Percentiles rank a stretch among this genome's conserved stretches.
Evolutionary conservation across 1,140 invertebrate species (phyloP).

Genomic region (Dendrolimus kikuchii): DNA sequence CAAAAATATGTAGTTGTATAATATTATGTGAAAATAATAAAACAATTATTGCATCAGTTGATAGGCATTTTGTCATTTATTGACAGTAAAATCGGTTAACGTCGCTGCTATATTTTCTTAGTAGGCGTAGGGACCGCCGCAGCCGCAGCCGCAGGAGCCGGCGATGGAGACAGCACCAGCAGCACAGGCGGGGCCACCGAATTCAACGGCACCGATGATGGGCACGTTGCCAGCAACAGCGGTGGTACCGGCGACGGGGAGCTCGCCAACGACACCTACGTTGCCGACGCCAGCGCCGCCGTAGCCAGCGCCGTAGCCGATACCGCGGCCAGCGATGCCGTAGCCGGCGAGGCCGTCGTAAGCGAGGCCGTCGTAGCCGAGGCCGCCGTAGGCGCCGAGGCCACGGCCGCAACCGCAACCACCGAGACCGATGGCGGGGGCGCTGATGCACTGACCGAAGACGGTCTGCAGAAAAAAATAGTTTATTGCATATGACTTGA

Average conservation of each 20-base stretch:
- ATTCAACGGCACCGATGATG: slow-evolving; percentile 4
- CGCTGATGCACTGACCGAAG: not conserved
- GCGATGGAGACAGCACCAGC: slow-evolving; percentile 9
- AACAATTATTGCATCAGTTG: too few species aligned
- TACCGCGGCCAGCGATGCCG: not conserved
- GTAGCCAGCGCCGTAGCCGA: slow-evolving; percentile 16
- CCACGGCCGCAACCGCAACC: not conserved
- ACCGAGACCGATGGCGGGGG: not conserved
- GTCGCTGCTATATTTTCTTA: not conserved
- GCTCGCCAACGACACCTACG: slow-evolving; percentile 31
- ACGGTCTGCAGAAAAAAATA: not conserved
- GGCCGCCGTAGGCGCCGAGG: too few species aligned
- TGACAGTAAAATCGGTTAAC: too few species aligned
- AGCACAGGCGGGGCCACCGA: slow-evolving; percentile 1
- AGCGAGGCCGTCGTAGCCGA: not conserved
- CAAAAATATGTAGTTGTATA: too few species aligned
- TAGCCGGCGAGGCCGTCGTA: not conserved
- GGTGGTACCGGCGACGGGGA: slow-evolving; percentile 25
- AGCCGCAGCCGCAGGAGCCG: slow-evolving; percentile 7
- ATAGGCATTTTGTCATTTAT: too few species aligned
- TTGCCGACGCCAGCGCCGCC: slow-evolving; percentile 33
- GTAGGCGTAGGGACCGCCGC: slow-evolving; percentile 1
- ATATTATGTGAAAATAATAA: too few species aligned
- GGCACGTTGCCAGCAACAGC: slow-evolving; percentile 10
- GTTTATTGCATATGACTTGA: not conserved